These are phyloP conservation scores for Dicerorhinus sumatrensis DNA, from an alignment of 2,113 vertebrate species.

Conservation along the genomic window DNA sequence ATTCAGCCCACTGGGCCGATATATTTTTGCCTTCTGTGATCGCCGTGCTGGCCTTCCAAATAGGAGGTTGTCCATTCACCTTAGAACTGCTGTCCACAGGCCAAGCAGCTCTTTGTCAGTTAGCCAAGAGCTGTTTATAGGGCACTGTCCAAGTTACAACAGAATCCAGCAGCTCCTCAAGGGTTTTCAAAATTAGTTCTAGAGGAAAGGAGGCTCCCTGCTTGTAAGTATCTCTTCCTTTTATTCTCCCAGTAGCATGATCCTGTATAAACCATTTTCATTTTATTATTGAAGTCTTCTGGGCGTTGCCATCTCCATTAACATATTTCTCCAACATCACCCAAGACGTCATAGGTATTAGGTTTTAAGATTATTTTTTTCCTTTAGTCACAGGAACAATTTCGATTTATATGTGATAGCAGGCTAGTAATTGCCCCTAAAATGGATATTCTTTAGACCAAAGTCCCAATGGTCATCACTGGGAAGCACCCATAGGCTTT, in stretches of 20 bases:
- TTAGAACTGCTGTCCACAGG: not conserved
- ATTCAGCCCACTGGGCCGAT: not conserved
- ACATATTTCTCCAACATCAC: not conserved
- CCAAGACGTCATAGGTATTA: not conserved
- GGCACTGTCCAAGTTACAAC: not conserved
- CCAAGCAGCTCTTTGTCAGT: not conserved
- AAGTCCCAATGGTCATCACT: not conserved
- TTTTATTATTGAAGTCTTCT: not conserved
- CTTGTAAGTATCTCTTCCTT: not conserved
- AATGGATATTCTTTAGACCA: not conserved
- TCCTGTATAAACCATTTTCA: not conserved
- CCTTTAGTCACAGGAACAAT: not conserved
- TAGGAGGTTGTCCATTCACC: not conserved
- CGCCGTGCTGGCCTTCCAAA: not conserved
- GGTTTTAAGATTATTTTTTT: not conserved
- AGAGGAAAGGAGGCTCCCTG: not conserved
- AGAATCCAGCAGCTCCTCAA: not conserved
- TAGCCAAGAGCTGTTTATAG: not conserved
- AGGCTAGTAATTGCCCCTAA: not conserved
- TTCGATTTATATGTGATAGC: not conserved
- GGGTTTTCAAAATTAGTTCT: not conserved
- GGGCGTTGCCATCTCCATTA: not conserved
- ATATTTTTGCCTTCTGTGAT: not conserved
- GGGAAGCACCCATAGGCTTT: not conserved
- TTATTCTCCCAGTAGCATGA: too few species aligned